Evolutionary conservation across 2,113 vertebrate species (phyloP).

Genomic region (Mesocricetus auratus): DNA sequence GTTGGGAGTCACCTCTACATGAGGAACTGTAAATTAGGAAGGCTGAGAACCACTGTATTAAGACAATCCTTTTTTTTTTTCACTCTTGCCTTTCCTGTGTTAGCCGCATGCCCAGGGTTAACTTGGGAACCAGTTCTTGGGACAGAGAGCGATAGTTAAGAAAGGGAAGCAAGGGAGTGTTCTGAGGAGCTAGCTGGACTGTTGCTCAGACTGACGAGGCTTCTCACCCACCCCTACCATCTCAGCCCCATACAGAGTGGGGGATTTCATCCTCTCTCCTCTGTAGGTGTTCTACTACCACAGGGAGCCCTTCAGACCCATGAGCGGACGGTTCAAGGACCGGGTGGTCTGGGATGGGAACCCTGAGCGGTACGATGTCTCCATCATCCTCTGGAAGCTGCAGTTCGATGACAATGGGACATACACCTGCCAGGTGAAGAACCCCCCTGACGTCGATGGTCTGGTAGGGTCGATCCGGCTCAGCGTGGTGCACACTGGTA

Average conservation of each 20-base stretch:
- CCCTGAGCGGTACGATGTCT: slow-evolving; percentile 88
- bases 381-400: slow-evolving; percentile 91
- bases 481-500: slow-evolving; percentile 89
- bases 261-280: background rate
- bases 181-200: background rate
- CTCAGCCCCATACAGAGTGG: background rate
- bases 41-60: background rate
- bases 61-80: background rate
- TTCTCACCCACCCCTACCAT: background rate
- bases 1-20: background rate
- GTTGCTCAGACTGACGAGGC: background rate
- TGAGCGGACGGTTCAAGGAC: slow-evolving; percentile 89
- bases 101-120: background rate
- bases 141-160: background rate
- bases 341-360: slow-evolving; percentile 93
- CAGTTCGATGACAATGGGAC: slow-evolving; percentile 95
- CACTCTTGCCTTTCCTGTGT: background rate
- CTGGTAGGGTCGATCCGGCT: slow-evolving; percentile 90
- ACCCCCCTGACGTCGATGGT: slow-evolving; percentile 94
- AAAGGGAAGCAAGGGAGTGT: background rate
- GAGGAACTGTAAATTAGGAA: background rate
- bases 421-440: slow-evolving; percentile 94
- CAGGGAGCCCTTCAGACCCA: slow-evolving; percentile 84
- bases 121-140: background rate
- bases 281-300: slow-evolving; percentile 93